Evolutionary conservation across 2,888 invertebrate species (phyloP).

Genomic region (Lucinisca nassula): DNA sequence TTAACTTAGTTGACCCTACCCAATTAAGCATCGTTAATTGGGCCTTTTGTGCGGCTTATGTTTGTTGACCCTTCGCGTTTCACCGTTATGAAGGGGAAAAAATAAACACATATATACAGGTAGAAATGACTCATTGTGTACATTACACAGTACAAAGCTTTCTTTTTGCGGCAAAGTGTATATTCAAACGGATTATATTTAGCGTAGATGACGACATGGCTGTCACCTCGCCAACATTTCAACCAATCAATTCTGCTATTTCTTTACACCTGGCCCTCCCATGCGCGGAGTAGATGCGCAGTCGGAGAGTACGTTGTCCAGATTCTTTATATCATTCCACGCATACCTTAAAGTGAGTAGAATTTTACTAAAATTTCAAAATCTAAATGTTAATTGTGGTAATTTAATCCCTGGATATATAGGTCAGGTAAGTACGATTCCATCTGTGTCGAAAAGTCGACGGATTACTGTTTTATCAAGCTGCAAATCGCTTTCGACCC

Average conservation of each 20-base stretch:
- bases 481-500: constrained; percentile 74
- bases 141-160: constrained; percentile 34
- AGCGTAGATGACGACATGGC: constrained; percentile 67
- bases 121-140: constrained; percentile 43
- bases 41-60: no score
- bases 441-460: constrained; percentile 52
- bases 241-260: constrained; percentile 57
- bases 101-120: no score
- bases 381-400: constrained; percentile 59
- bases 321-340: constrained; percentile 99
- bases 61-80: no score
- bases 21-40: no score
- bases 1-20: no score
- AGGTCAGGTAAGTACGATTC: constrained; percentile 90
- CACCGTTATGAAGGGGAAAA: no score
- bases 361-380: constrained; percentile 77
- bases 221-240: constrained; percentile 25
- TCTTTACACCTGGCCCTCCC: constrained; percentile 77
- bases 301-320: constrained; percentile 93
- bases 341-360: constrained; percentile 93
- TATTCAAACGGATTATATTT: constrained; percentile 67
- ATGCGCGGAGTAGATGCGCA: constrained; percentile 86
- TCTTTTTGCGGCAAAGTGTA: constrained; percentile 51
- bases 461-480: constrained; percentile 66
- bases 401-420: constrained; percentile 90